Percentiles rank a stretch among this genome's conserved stretches.
phyloP scores from a whole-genome alignment of 2,113 vertebrate species.

The Anser cygnoides region DNA sequence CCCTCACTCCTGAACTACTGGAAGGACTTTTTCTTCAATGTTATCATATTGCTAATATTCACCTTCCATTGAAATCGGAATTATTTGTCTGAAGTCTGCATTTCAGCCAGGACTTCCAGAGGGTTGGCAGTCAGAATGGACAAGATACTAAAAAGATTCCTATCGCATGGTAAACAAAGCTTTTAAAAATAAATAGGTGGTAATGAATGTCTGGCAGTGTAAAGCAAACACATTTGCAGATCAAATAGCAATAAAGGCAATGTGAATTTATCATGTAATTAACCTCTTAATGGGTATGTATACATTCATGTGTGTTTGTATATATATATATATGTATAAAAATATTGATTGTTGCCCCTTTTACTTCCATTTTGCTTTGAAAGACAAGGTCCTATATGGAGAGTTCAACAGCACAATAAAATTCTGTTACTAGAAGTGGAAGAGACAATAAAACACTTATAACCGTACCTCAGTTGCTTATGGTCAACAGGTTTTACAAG shows the following conservation, averaged over 20 bases:
- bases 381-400: not conserved
- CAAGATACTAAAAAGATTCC: not conserved
- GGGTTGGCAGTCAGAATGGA: not conserved
- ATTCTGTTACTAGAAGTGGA: conserved; percentile 26
- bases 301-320: not conserved
- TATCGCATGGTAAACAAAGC: not conserved
- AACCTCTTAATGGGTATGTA: not conserved
- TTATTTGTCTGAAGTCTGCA: not conserved
- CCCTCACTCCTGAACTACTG: not conserved
- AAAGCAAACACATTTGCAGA: not conserved
- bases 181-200: not conserved
- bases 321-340: not conserved
- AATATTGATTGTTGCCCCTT: not conserved
- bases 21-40: not conserved
- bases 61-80: not conserved
- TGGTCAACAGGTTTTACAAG: conserved; percentile 30
- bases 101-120: not conserved
- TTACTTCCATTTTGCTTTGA: not conserved
- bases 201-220: not conserved
- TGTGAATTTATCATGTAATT: not conserved
- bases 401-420: not conserved
- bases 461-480: conserved; percentile 15
- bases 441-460: not conserved
- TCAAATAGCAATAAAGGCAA: not conserved
- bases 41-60: not conserved